Evolutionary conservation across 2,113 vertebrate species (phyloP).

Genomic region (Steatornis caripensis): DNA sequence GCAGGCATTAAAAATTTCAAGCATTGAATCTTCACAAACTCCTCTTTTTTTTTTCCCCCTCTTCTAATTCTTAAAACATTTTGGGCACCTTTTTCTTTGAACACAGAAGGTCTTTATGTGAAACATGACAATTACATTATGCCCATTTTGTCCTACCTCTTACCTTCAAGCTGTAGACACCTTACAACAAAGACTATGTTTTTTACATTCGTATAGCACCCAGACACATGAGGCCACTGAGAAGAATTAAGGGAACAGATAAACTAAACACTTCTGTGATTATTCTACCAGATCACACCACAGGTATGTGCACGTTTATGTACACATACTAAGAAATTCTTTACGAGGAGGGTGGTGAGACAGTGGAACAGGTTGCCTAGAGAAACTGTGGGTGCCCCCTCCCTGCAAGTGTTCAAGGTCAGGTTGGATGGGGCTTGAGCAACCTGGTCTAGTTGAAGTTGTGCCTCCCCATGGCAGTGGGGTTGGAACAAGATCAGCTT

Average conservation of each 20-base stretch:
- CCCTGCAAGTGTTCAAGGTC: background rate
- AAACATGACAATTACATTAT: background rate
- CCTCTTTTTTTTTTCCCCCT: accelerated
- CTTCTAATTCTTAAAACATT: background rate
- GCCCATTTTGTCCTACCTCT: background rate
- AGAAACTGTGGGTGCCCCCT: background rate
- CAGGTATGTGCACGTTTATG: background rate
- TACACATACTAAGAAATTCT: background rate
- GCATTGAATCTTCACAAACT: background rate
- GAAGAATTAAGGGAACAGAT: background rate
- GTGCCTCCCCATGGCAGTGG: background rate
- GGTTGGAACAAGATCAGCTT: background rate
- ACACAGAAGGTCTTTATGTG: background rate
- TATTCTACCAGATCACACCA: background rate
- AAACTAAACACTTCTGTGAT: background rate
- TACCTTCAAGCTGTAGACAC: background rate
- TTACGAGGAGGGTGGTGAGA: background rate
- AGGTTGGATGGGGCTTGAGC: accelerated
- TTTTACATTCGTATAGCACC: accelerated
- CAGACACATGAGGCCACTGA: background rate
- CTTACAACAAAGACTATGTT: background rate
- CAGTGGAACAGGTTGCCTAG: background rate
- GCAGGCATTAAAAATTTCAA: background rate
- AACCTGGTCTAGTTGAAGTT: background rate
- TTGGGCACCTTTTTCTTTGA: background rate